These are phyloP conservation scores for Himantopus leucocephalus DNA, from an alignment of 2,113 vertebrate genomes.

Conservation along the genomic window DNA sequence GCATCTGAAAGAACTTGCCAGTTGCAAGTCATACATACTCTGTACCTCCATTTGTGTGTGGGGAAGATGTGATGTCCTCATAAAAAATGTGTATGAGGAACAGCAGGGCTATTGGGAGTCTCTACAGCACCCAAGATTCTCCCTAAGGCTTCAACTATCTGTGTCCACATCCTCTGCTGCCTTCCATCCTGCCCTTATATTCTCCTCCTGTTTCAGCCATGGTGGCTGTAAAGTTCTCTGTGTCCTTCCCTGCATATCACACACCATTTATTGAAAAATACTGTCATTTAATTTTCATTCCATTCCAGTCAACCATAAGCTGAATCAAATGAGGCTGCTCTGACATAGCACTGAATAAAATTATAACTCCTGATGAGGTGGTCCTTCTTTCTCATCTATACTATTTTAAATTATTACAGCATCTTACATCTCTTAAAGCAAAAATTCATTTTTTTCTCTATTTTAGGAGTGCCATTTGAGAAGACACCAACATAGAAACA, in stretches of 20 bases:
- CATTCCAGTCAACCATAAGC: background rate
- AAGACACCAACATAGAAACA: background rate
- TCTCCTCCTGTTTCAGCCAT: background rate
- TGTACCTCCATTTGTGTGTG: background rate
- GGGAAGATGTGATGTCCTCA: background rate
- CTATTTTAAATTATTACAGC: background rate
- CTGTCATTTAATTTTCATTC: background rate
- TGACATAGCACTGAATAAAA: background rate
- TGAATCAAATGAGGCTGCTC: background rate
- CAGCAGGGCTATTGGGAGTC: background rate
- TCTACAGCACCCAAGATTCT: background rate
- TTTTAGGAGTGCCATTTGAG: background rate
- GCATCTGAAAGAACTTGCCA: background rate
- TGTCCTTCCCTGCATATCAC: background rate
- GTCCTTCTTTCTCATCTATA: background rate
- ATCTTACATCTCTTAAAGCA: background rate
- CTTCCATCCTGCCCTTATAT: background rate
- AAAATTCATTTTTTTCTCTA: background rate
- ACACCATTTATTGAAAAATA: background rate
- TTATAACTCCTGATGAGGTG: background rate
- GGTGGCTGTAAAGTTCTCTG: background rate
- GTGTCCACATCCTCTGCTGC: background rate
- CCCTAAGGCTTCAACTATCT: background rate
- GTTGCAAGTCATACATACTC: background rate
- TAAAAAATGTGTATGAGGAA: background rate